Evolutionary conservation across 1,140 invertebrate genomes (phyloP), one percentile per base, ranked within the genome.

Genomic region (Penaeus indicus): DNA sequence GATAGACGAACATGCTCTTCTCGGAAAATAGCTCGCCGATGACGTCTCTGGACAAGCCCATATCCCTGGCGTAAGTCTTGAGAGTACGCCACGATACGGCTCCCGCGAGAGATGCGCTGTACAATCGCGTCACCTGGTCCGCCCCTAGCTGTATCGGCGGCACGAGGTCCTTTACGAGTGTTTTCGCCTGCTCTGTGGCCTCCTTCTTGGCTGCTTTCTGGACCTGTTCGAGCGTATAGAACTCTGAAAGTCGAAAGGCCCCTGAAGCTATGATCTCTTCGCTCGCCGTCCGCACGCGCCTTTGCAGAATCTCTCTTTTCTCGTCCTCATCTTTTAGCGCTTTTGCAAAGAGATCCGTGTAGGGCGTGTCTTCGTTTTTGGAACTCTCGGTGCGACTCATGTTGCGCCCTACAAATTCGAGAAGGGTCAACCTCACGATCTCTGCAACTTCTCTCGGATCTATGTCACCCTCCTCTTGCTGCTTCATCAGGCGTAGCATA

Each of bases 341-440:
- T 75, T 78, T 54, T 2, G 84, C 84, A 85, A 85, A 85, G 84
- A 85, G 78, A 54, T 85, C 47, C n/a, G 69, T 85, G 25, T 54
- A 85, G 18, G 84, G 84, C 13, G 21, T 85, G 47, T 54, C 16
- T 19, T 75, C n/a, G 19, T 62, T 85, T 0, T 77, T 25, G 3
- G n/a, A n/a, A 10, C 19, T 38, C 32, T 85, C 78, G 54, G 77
- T 77, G 19, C 62, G 54, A 11, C 69, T 19, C 21, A 90, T 63
- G 63, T 82, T 84, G 63, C 89, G 85, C 21, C 89, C 89, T n/a
- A 88, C 42, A 69, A 85, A 90, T 54, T 90, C 89, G n/a, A 63
- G 22, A 0, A 90, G 63, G 21, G 88, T 88, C 63, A 90, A 60
- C 82, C 61, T 78, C 47, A 88, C 47, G n/a, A 88, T 75, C n/a